These are phyloP conservation scores for Aelia acuminata DNA, from an alignment of 2,888 invertebrate genomes.

Conservation along the genomic window DNA sequence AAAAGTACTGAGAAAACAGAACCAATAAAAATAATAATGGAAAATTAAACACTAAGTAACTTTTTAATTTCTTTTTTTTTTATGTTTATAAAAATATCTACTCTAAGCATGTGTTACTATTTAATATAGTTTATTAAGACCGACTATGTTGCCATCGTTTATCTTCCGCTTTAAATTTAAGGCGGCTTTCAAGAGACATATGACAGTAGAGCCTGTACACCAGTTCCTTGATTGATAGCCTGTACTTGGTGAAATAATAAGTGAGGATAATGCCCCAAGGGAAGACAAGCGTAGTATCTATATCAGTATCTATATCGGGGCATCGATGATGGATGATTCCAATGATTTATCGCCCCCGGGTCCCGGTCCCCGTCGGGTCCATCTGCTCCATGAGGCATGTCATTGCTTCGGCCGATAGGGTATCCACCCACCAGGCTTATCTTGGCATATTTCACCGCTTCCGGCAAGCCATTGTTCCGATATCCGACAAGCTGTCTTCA, in stretches of 20 bases:
- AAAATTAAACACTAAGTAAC: too few relatives aligned
- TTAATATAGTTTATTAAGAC: too few relatives aligned
- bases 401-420: not conserved
- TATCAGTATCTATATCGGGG: not conserved
- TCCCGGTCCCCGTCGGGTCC: not conserved
- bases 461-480: not conserved
- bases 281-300: not conserved
- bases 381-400: conserved; percentile 25
- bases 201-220: not conserved
- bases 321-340: not conserved
- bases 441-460: conserved; percentile 1
- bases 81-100: too few relatives aligned
- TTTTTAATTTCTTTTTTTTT: too few relatives aligned
- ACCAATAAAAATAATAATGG: too few relatives aligned
- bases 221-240: not conserved
- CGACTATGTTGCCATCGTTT: too few relatives aligned
- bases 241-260: not conserved
- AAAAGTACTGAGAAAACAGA: too few relatives aligned
- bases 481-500: not conserved
- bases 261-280: not conserved
- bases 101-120: too few relatives aligned
- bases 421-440: not conserved
- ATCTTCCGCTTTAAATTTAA: not conserved
- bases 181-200: not conserved
- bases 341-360: not conserved